phyloP scores from a whole-genome alignment of 2,113 vertebrate species.

The Lasiurus borealis region DNA sequence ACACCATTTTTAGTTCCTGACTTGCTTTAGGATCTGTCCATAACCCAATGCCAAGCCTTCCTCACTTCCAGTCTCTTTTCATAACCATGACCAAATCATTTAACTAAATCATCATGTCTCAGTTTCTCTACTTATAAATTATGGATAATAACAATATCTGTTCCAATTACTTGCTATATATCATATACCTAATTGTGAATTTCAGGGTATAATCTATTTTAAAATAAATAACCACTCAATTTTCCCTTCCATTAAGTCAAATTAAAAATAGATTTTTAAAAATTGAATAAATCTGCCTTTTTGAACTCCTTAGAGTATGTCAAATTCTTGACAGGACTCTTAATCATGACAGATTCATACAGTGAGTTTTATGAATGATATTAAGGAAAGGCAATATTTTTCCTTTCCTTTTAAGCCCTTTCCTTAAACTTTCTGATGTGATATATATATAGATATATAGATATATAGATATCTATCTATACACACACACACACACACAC shows the following conservation, averaged over 20 bases:
- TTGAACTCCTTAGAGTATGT: slow-evolving; percentile 53
- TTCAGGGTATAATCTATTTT: slow-evolving; percentile 3
- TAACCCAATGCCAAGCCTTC: neutral
- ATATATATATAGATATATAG: neutral
- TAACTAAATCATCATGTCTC: neutral
- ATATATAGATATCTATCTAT: neutral
- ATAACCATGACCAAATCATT: neutral
- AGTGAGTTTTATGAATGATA: slow-evolving; percentile 36
- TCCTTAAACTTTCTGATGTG: slow-evolving; percentile 37
- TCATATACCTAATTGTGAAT: neutral
- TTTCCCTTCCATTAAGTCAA: slow-evolving; percentile 17
- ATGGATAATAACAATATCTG: neutral
- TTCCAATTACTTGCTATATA: neutral
- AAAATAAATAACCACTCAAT: slow-evolving; percentile 33
- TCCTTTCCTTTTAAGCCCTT: slow-evolving; percentile 10
- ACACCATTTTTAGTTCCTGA: neutral
- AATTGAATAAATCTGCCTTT: slow-evolving; percentile 39
- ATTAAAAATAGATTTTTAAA: slow-evolving; percentile 30
- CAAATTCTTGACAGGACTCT: slow-evolving; percentile 34
- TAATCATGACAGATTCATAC: neutral
- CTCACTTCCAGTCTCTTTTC: neutral
- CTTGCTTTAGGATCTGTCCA: neutral
- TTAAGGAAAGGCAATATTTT: slow-evolving; percentile 11
- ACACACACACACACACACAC: neutral
- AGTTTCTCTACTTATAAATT: neutral